These are phyloP conservation scores for Zygaena filipendulae DNA, from an alignment of 2,888 invertebrate species.

Conservation along the genomic window DNA sequence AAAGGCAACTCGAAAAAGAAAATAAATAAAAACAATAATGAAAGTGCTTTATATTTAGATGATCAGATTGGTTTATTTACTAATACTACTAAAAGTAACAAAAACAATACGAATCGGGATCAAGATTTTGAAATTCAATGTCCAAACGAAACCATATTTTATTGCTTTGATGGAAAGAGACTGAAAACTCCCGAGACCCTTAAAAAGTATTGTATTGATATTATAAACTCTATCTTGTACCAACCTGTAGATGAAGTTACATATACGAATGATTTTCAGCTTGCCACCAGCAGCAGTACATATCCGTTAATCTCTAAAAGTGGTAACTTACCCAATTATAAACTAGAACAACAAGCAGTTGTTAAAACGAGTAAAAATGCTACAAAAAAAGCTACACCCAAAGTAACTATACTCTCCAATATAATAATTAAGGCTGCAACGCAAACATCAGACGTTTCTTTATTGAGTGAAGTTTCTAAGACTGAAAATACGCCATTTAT, in stretches of 20 bases:
- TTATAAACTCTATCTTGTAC: not conserved
- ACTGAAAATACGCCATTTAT: conserved; percentile 1
- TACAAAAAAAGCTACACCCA: not conserved
- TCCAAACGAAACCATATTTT: too few relatives aligned
- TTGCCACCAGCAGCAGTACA: not conserved
- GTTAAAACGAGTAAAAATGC: not conserved
- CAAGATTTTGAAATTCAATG: too few relatives aligned
- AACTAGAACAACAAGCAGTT: not conserved
- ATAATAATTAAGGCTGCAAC: conserved; percentile 6
- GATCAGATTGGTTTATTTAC: conserved; percentile 2
- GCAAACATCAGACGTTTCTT: conserved; percentile 4
- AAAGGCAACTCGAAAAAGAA: not conserved
- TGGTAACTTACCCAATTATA: not conserved
- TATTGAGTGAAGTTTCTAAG: conserved; percentile 2
- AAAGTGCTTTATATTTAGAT: not conserved
- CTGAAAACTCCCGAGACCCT: not conserved
- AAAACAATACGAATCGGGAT: too few relatives aligned
- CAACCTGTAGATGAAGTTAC: not conserved
- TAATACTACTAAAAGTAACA: too few relatives aligned
- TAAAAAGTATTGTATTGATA: not conserved
- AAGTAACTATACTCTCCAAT: conserved; percentile 8
- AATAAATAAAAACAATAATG: not conserved
- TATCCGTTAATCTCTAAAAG: not conserved
- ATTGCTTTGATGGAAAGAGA: too few relatives aligned
- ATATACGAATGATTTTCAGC: not conserved